A percentile compares a stretch with the other conserved stretches of the same genome.
Evolutionary conservation across 2,797 vertebrate genomes (phyloP).

Genomic region (Acanthopagrus latus): DNA sequence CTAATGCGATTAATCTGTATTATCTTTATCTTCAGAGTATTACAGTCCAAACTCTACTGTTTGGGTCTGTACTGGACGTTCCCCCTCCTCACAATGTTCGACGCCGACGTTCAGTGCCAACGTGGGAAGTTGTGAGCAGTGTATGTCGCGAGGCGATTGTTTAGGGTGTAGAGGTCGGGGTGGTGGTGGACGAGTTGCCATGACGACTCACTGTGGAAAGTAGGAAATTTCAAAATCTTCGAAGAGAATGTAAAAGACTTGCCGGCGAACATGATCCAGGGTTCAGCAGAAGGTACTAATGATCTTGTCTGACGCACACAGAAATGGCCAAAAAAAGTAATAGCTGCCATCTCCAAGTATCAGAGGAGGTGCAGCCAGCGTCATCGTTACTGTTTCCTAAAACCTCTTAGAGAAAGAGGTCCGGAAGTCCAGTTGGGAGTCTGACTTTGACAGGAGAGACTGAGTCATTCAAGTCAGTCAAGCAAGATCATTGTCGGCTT

Average conservation of each 20-base stretch:
- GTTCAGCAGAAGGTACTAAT: no score
- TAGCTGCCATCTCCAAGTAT: no score
- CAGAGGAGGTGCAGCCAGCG: not conserved
- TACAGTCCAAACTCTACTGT: no score
- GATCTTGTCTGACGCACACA: not conserved
- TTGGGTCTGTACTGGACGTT: no score
- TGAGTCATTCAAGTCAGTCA: no score
- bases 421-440: not conserved
- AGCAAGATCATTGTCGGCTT: no score
- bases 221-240: not conserved
- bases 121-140: no score
- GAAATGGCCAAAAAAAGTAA: no score
- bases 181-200: not conserved
- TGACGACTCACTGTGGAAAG: not conserved
- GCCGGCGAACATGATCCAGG: not conserved
- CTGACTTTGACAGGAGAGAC: not conserved
- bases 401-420: not conserved
- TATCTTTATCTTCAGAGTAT: no score
- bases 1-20: no score
- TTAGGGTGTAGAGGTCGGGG: not conserved
- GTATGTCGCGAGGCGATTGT: not conserved
- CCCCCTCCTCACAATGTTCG: no score
- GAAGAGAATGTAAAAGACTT: fast-evolving
- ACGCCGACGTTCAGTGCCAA: no score
- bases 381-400: not conserved